Evolutionary conservation across 2,888 invertebrate genomes (phyloP), one percentile per base, ranked within the genome.

Genomic region (Dryobotodes eremita): DNA sequence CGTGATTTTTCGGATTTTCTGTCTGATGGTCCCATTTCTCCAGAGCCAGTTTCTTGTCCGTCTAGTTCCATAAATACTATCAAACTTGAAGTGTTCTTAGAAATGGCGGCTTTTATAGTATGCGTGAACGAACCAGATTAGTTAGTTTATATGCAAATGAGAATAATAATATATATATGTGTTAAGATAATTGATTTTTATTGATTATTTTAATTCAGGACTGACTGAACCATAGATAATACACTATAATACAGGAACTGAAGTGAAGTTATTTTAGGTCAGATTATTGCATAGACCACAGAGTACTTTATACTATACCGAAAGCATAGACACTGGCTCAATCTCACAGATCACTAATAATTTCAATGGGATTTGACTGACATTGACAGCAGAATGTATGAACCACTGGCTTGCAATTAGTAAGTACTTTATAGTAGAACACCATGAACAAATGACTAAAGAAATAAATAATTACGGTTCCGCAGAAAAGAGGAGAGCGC

Each of bases 1-100:
- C 95, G 93, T 57, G 96, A 92, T n/a, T 94, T 91, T 90, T 96
- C 96, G 3, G 95, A 94, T 81, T 91, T 94, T 89, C 90, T 92
- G 57, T 95, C 94, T 69, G 89, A 80, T 55, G 91, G 84, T 68
- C 93, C 90, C 96, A 96, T 96, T 79, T 93, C 91, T 82, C 71
- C 80, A 42, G 77, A 23, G 53, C 87, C 89, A 61, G 81, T 84
- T 64, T 88, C 88, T 64, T 86, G 86, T 73, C 79, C 83, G 68
- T 89, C 83, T 74, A 89, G 80, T 80, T 91, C 92, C 92, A 94
- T 93, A 76, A 80, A 88, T 83, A 55, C 55, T 61, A 36, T 61
- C n/a, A 64, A 79, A 62, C 77, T 64, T 26, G 46, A 36, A 23
- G 15, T 20, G 20, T 53, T 59, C 8, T 26, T 64, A 17, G n/a